Evolutionary conservation across 2,888 invertebrate species (phyloP).

Genomic region (Uloborus plumipes): DNA sequence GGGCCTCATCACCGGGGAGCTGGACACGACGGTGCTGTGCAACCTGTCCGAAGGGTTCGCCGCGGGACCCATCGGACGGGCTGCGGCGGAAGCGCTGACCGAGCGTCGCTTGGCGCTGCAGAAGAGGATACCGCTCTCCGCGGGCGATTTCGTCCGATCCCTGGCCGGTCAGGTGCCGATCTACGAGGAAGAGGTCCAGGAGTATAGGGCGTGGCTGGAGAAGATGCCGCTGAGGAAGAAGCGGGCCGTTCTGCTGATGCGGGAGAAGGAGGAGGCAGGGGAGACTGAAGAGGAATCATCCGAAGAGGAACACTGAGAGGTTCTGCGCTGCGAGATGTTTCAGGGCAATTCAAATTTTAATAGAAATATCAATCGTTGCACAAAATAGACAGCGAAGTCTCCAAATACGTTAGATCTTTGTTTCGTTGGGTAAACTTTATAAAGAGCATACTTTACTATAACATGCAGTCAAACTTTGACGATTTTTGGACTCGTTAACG

Average conservation of each 20-base stretch:
- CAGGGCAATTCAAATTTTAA: too few relatives aligned
- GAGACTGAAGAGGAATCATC: slow-evolving; percentile 3
- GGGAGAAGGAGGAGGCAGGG: slow-evolving; percentile 11
- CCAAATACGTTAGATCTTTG: too few relatives aligned
- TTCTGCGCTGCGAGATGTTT: too few relatives aligned
- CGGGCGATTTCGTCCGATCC: slow-evolving; percentile 11
- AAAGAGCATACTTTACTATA: too few relatives aligned
- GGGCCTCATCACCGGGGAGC: slow-evolving; percentile 70
- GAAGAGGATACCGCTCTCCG: slow-evolving; percentile 18
- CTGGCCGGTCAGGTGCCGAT: slow-evolving; percentile 41
- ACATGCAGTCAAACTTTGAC: too few relatives aligned
- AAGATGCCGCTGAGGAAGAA: slow-evolving; percentile 27
- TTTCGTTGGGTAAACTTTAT: too few relatives aligned
- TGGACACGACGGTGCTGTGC: slow-evolving; percentile 81
- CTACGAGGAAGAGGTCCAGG: slow-evolving; percentile 40
- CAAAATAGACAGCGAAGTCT: too few relatives aligned
- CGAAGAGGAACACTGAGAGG: slow-evolving; percentile 2
- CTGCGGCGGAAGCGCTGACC: slow-evolving; percentile 66
- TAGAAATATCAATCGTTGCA: too few relatives aligned
- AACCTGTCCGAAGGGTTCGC: slow-evolving; percentile 94
- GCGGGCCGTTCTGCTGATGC: slow-evolving; percentile 9
- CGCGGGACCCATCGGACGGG: slow-evolving; percentile 77
- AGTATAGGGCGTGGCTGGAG: slow-evolving; percentile 26
- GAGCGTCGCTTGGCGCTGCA: slow-evolving; percentile 15
- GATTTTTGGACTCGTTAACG: too few relatives aligned